Percentiles rank a stretch among this genome's conserved stretches.
Conservation (phyloP, 2,113 vertebrate species). For the Lipotes vexillifer region DNA sequence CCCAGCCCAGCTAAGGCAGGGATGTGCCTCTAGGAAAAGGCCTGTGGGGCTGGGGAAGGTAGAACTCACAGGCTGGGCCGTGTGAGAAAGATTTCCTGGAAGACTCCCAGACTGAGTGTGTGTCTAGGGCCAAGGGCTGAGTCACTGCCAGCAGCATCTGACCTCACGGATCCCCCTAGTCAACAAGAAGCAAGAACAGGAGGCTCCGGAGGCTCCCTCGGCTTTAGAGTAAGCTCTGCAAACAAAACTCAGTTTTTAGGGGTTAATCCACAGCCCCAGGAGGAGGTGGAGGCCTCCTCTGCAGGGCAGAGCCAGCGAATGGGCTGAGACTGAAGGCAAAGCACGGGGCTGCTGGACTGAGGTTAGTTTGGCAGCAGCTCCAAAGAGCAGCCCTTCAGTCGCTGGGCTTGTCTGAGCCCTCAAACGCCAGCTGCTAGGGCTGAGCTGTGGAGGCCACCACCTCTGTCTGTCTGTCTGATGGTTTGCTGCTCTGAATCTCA, state of each 20-base stretch:
- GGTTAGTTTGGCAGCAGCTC: conserved; percentile 45
- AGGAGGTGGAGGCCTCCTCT: neutral
- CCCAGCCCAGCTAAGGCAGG: neutral
- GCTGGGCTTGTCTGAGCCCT: neutral
- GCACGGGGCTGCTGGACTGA: neutral
- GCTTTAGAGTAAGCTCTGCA: conserved; percentile 56
- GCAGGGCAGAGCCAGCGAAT: conserved; percentile 24
- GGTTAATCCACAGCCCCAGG: conserved; percentile 50
- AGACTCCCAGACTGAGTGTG: neutral
- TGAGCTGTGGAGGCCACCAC: neutral
- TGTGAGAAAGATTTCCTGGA: neutral
- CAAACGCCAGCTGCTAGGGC: conserved; percentile 7
- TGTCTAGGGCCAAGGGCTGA: neutral
- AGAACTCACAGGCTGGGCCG: neutral
- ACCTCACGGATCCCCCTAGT: neutral
- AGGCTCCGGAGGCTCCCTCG: neutral
- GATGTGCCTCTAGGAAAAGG: neutral
- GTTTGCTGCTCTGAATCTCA: neutral
- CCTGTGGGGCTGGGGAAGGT: neutral
- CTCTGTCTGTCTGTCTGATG: neutral
- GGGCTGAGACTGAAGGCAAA: conserved; percentile 33
- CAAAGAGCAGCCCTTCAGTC: conserved; percentile 31
- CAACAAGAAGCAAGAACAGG: conserved; percentile 14
- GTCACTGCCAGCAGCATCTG: conserved; percentile 2
- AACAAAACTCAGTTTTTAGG: conserved; percentile 59